Conservation (phyloP, 2,797 vertebrate species). For the Setipinna tenuifilis region DNA sequence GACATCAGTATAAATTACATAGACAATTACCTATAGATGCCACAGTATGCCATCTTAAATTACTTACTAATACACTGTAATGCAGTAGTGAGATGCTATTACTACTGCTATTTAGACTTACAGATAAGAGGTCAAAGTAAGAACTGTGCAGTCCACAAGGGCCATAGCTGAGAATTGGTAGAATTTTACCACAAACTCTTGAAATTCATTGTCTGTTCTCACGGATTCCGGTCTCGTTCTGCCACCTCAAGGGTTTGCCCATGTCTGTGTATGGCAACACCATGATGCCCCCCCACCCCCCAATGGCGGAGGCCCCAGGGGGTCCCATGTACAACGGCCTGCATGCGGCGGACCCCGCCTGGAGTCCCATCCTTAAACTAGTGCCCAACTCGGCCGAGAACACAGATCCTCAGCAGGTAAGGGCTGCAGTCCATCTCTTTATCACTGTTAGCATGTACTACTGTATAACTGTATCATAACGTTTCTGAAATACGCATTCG, state of each 20-base stretch:
- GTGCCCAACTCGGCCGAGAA: constrained; percentile 95
- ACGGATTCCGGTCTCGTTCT: neutral
- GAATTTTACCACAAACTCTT: neutral
- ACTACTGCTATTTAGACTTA: no score
- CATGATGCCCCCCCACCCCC: constrained; percentile 93
- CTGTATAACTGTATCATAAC: neutral
- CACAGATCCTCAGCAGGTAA: constrained; percentile 96
- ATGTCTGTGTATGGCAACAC: constrained; percentile 97
- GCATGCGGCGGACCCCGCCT: constrained; percentile 93
- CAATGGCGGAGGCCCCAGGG: constrained; percentile 91
- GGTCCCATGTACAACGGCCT: constrained; percentile 94
- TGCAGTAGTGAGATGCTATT: no score
- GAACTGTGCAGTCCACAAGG: no score
- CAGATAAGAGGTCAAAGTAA: no score
- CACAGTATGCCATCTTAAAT: no score
- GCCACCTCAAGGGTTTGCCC: constrained; percentile 83
- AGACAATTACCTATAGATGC: no score
- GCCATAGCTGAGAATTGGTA: neutral
- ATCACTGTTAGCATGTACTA: neutral
- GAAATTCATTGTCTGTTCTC: neutral
- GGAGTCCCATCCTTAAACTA: constrained; percentile 98
- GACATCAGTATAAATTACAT: no score
- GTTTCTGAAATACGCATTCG: no score
- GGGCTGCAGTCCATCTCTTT: neutral
- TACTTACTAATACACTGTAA: no score